These are phyloP conservation scores for Rhopalosiphum maidis DNA, from an alignment of 1,140 invertebrate genomes.

Conservation along the genomic window DNA sequence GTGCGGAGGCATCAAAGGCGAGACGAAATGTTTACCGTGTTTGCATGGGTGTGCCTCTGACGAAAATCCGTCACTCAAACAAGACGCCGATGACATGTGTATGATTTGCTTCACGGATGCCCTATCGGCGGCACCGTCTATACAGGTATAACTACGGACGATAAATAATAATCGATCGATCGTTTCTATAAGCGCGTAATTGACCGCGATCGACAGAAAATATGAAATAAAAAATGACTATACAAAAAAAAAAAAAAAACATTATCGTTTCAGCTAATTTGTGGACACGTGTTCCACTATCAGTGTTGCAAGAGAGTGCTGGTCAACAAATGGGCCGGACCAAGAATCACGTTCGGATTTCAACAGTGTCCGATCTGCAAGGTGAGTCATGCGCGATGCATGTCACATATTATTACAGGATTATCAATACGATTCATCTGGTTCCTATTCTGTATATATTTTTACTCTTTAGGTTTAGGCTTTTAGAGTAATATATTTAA, in stretches of 20 bases:
- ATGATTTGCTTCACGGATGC: slow-evolving; percentile 99
- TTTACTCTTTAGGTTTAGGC: too few relatives aligned
- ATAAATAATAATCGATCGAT: background rate
- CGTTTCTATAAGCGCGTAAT: background rate
- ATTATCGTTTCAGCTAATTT: slow-evolving; percentile 74
- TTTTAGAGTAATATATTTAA: too few relatives aligned
- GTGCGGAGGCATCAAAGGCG: slow-evolving; percentile 87
- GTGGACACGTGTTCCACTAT: slow-evolving; percentile 95
- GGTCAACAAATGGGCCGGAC: slow-evolving; percentile 89
- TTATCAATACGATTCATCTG: too few relatives aligned
- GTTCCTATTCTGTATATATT: too few relatives aligned
- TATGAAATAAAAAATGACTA: background rate
- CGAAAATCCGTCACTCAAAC: slow-evolving; percentile 69
- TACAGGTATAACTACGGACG: slow-evolving; percentile 70
- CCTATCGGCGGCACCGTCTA: slow-evolving; percentile 90
- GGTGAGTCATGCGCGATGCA: slow-evolving; percentile 65
- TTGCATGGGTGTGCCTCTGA: slow-evolving; percentile 67
- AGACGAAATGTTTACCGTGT: slow-evolving; percentile 78
- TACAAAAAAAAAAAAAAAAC: background rate
- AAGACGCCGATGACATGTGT: slow-evolving; percentile 98
- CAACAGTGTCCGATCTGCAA: slow-evolving; percentile 97
- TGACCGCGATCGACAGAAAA: background rate
- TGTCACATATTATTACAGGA: too few relatives aligned
- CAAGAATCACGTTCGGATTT: slow-evolving; percentile 95
- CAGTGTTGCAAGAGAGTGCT: slow-evolving; percentile 90